Evolutionary conservation across 2,888 invertebrate genomes (phyloP).

Genomic region (Bombylius major): DNA sequence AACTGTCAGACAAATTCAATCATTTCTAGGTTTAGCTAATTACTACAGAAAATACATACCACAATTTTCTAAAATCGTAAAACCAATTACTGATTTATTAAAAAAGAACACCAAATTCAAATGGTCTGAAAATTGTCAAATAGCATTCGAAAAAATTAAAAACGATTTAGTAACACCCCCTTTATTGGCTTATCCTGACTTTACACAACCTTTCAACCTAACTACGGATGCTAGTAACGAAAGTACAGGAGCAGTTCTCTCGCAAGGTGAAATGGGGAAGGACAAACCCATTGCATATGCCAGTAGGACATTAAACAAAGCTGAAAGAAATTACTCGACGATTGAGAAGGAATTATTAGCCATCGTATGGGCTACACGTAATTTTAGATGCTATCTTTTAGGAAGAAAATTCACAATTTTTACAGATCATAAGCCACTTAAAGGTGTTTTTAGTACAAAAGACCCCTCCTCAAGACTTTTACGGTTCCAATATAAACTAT

Average conservation of each 20-base stretch:
- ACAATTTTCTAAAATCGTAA: constrained; percentile 4
- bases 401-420: too few species aligned
- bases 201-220: constrained; percentile 13
- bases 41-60: constrained; percentile 20
- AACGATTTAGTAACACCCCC: not conserved
- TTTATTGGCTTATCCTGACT: not conserved
- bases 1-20: not conserved
- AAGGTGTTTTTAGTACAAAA: too few species aligned
- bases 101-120: not conserved
- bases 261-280: too few species aligned
- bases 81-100: not conserved
- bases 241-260: constrained; percentile 16
- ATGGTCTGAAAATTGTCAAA: constrained; percentile 7
- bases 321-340: not conserved
- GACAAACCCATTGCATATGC: too few species aligned
- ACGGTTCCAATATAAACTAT: too few species aligned
- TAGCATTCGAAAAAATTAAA: not conserved
- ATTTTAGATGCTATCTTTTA: too few species aligned
- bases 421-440: too few species aligned
- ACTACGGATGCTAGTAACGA: constrained; percentile 19
- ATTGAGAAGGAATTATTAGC: too few species aligned
- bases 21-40: constrained; percentile 6
- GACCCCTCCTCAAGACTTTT: too few species aligned
- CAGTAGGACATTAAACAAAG: not conserved
- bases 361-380: too few species aligned